A percentile compares a stretch with the other conserved stretches of the same genome.
Conservation (phyloP, 2,113 vertebrate species). For the Myocastor coypus region DNA sequence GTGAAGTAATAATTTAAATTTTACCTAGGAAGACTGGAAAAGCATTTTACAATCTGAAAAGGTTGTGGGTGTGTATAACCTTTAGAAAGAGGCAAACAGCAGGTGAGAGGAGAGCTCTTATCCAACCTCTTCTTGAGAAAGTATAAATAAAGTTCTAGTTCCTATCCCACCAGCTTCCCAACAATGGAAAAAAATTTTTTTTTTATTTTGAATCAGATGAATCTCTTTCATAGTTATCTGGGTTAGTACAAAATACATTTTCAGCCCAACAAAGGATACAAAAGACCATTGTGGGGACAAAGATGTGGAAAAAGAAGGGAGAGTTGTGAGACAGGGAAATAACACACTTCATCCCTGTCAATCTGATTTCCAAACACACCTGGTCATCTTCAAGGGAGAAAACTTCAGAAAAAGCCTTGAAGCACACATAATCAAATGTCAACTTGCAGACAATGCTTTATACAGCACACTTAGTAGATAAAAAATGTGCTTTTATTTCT, state of each 20-base stretch:
- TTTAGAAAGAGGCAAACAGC: not conserved
- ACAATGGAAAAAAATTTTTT: not conserved
- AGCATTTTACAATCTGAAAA: not conserved
- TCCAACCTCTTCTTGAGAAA: not conserved
- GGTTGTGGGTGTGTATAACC: not conserved
- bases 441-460: slow-evolving; percentile 7
- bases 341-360: slow-evolving; percentile 6
- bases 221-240: slow-evolving; percentile 39
- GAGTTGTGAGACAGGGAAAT: not conserved
- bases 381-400: slow-evolving; percentile 39
- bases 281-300: not conserved
- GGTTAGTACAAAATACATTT: slow-evolving; percentile 10
- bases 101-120: not conserved
- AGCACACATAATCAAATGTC: slow-evolving; percentile 59
- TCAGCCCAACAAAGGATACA: not conserved
- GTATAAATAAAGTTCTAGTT: not conserved
- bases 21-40: not conserved
- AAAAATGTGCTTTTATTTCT: slow-evolving; percentile 24
- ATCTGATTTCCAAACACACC: not conserved
- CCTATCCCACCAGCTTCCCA: not conserved
- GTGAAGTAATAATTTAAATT: not conserved
- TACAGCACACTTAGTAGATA: not conserved
- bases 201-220: not conserved
- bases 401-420: slow-evolving; percentile 48
- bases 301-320: not conserved